Evolutionary conservation across 2,797 vertebrate species (phyloP).

Genomic region (Discoglossus pictus): DNA sequence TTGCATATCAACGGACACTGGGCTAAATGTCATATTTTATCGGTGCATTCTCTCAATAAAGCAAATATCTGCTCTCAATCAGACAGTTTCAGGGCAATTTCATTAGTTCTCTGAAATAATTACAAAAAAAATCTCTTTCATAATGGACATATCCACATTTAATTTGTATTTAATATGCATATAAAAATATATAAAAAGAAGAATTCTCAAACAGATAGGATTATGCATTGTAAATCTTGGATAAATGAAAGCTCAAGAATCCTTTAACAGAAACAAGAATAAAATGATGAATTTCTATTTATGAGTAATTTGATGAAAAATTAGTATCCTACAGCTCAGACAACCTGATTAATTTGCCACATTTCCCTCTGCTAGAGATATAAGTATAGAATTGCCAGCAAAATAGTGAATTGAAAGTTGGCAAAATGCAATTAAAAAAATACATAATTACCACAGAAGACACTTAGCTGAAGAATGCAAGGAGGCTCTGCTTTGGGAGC

Average conservation of each 20-base stretch:
- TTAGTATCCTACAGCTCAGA: conserved; percentile 78
- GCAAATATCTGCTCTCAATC: conserved; percentile 4
- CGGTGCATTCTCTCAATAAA: conserved; percentile 16
- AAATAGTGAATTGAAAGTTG: conserved; percentile 69
- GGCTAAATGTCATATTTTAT: conserved; percentile 32
- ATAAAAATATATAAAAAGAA: no score
- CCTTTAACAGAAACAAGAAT: conserved; percentile 88
- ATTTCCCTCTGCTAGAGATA: conserved; percentile 72
- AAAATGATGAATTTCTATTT: conserved; percentile 96
- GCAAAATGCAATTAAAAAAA: conserved; percentile 85
- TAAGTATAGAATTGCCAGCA: conserved; percentile 75
- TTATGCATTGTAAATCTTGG: conserved; percentile 72
- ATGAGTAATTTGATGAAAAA: conserved; percentile 94
- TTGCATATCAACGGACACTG: rapidly evolving
- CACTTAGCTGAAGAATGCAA: conserved; percentile 80
- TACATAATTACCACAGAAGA: conserved; percentile 90
- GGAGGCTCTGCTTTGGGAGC: conserved; percentile 81
- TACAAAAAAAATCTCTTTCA: conserved; percentile 47
- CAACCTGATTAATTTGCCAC: conserved; percentile 86
- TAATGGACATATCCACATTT: conserved; percentile 10
- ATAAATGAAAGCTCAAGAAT: conserved; percentile 87
- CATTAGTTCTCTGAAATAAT: conserved; percentile 23
- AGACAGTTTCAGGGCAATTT: conserved; percentile 11
- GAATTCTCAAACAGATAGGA: conserved; percentile 23
- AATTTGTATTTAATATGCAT: neutral